Conservation (phyloP, 2,888 invertebrate species). For the Petrolisthes cinctipes region DNA sequence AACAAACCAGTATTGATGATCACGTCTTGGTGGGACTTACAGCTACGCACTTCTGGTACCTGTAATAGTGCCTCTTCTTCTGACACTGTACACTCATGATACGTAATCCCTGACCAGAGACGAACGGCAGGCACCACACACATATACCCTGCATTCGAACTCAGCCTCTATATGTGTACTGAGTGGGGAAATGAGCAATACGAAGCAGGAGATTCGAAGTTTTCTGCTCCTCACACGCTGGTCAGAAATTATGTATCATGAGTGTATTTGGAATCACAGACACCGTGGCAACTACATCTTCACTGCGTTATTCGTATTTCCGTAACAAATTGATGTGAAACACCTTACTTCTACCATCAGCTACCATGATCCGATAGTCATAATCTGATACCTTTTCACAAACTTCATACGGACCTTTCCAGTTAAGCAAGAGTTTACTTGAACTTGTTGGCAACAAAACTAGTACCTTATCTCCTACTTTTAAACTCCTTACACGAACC, state of each 20-base stretch:
- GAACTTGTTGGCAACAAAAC: conserved; percentile 9
- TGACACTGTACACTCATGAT: no score
- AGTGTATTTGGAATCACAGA: neutral
- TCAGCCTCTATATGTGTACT: no score
- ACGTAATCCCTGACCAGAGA: no score
- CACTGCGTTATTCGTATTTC: neutral
- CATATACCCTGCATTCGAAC: no score
- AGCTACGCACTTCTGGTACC: neutral
- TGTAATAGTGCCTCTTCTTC: neutral
- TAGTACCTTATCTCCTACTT: conserved; percentile 34
- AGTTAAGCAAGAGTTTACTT: conserved; percentile 18
- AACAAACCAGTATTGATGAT: neutral
- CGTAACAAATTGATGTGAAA: conserved; percentile 30
- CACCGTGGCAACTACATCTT: neutral
- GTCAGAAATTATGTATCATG: no score
- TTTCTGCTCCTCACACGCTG: no score
- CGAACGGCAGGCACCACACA: no score
- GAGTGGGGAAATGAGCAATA: no score
- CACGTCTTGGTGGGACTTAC: neutral
- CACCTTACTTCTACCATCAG: neutral
- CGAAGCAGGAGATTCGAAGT: no score
- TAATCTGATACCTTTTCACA: neutral
- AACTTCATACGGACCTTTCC: conserved; percentile 24
- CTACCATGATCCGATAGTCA: neutral
- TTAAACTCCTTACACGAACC: neutral